Conservation (phyloP, 1,140 invertebrate species). For the Bombus waltoni region DNA sequence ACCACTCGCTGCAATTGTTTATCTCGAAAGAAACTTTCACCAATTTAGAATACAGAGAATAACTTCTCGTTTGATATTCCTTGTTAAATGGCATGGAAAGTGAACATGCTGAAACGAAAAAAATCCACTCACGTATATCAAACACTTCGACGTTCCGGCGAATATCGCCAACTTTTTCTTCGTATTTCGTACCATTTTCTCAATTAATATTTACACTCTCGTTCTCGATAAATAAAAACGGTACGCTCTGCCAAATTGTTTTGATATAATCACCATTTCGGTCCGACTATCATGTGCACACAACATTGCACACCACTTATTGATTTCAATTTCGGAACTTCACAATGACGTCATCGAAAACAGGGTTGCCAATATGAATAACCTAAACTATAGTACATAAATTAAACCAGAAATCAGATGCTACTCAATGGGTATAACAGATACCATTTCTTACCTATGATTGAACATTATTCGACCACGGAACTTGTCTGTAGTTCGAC, state of each 20-base stretch:
- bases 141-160: constrained; percentile 78
- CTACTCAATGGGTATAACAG: neutral
- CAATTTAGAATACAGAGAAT: neutral
- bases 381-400: neutral
- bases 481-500: too few species aligned
- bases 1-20: neutral
- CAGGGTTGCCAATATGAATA: constrained; percentile 38
- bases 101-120: constrained; percentile 4
- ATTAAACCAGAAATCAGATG: neutral
- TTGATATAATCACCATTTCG: constrained; percentile 78
- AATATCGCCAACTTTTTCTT: constrained; percentile 80
- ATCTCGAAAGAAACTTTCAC: neutral
- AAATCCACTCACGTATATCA: constrained; percentile 77
- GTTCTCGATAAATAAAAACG: constrained; percentile 60
- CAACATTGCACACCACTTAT: constrained; percentile 76
- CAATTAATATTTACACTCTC: constrained; percentile 49
- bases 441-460: neutral
- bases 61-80: neutral
- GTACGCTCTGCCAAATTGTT: constrained; percentile 65
- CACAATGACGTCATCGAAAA: constrained; percentile 74
- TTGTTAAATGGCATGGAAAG: neutral
- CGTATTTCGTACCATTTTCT: constrained; percentile 73
- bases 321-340: constrained; percentile 78
- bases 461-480: neutral
- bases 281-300: constrained; percentile 75